phyloP scores from a whole-genome alignment of 2,113 vertebrate genomes.

The Willisornis vidua region DNA sequence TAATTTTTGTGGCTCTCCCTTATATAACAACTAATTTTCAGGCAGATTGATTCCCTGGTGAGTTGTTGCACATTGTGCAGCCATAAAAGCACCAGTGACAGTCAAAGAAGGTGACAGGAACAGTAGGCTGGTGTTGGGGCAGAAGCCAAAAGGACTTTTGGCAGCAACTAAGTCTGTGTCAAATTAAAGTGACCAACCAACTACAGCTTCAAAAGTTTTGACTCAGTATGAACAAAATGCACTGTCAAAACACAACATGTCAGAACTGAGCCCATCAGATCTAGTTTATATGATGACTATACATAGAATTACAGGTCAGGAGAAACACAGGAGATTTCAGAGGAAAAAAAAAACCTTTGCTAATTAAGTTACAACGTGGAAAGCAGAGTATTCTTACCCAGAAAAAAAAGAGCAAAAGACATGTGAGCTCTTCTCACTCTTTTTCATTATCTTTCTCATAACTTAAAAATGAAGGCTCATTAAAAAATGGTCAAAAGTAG shows the following conservation, averaged over 20 bases:
- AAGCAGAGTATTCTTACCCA: neutral
- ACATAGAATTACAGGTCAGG: slow-evolving; percentile 52
- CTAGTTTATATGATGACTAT: slow-evolving; percentile 51
- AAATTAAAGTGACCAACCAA: slow-evolving; percentile 65
- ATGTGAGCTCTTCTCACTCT: neutral
- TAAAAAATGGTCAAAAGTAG: slow-evolving; percentile 10
- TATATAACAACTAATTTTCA: slow-evolving; percentile 33
- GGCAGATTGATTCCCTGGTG: slow-evolving; percentile 50
- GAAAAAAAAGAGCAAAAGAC: neutral
- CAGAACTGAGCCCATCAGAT: slow-evolving; percentile 47
- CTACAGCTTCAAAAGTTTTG: slow-evolving; percentile 55
- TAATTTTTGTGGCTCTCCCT: slow-evolving; percentile 21
- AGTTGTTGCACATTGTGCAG: slow-evolving; percentile 53
- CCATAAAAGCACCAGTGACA: slow-evolving; percentile 52
- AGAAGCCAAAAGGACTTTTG: slow-evolving; percentile 66
- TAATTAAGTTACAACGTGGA: slow-evolving; percentile 1
- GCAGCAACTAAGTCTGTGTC: slow-evolving; percentile 31
- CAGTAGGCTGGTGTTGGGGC: slow-evolving; percentile 56
- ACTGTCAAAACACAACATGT: slow-evolving; percentile 64
- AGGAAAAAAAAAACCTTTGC: neutral
- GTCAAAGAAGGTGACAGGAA: slow-evolving; percentile 59
- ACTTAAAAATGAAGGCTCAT: neutral
- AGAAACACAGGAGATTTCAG: slow-evolving; percentile 29
- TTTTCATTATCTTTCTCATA: neutral
- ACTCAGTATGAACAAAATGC: slow-evolving; percentile 63